Conservation (phyloP, 1,140 invertebrate species). For the Macrotrachela quadricornifera region DNA sequence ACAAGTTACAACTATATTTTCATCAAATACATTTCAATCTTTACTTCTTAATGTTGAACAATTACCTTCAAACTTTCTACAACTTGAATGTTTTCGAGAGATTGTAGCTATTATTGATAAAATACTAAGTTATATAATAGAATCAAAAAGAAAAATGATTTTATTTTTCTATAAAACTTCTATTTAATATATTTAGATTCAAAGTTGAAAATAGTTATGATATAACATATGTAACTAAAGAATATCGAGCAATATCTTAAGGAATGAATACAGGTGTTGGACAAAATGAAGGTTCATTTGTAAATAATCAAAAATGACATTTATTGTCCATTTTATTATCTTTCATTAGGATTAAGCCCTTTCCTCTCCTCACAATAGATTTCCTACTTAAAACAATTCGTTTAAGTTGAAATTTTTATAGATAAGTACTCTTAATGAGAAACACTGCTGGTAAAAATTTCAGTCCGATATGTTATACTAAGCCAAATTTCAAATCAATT, state of each 20-base stretch:
- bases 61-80: conserved; percentile 46
- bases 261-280: conserved; percentile 58
- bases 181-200: not conserved
- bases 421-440: too few relatives aligned
- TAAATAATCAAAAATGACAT: too few relatives aligned
- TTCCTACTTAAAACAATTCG: too few relatives aligned
- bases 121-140: conserved; percentile 48
- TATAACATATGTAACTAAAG: conserved; percentile 59
- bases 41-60: conserved; percentile 22
- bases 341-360: too few relatives aligned
- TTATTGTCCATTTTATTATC: too few relatives aligned
- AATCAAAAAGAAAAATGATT: conserved; percentile 9
- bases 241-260: conserved; percentile 47
- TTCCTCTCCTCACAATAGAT: too few relatives aligned
- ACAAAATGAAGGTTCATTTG: conserved; percentile 58
- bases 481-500: too few relatives aligned
- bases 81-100: conserved; percentile 56
- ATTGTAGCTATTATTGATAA: conserved; percentile 57
- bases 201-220: conserved; percentile 46
- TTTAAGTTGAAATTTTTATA: too few relatives aligned
- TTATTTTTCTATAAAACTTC: not conserved
- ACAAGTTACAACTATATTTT: not conserved
- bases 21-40: conserved; percentile 9
- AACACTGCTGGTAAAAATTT: too few relatives aligned
- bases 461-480: too few relatives aligned